Base-by-base conservation (phyloP, 2,113 vertebrate species). In the Thermophis baileyi region DNA sequence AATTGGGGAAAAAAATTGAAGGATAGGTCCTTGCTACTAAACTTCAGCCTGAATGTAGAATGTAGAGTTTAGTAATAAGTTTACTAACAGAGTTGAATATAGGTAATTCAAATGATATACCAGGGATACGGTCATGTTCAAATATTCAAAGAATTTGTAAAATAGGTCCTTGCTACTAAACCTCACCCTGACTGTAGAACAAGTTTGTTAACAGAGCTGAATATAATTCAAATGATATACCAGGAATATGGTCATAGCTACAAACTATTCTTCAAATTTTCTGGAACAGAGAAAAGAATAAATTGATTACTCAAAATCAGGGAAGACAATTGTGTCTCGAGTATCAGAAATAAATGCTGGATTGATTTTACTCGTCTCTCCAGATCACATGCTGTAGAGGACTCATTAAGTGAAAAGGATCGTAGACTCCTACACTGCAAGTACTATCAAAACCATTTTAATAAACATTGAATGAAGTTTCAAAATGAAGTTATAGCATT, bases 401-500 rank as follows among this genome's bases (percentile, higher is more conserved):
- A 14, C 35, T 57, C 20, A 44, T 27, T 46, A n/a, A 30, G 49
- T 90, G 12, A 18, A 69, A 47, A n/a, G 25, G 49, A 69, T 69
- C 46, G 49, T 4, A 94, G 93, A 95, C 87, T 57, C 92, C 89
- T 87, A 57, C 50, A 50, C 11, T 63, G 24, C 25, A 90, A 88
- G 88, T 89, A 88, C 93, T 93, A 93, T 92, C 90, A 87, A 89
- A 86, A 57, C 14, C 14, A 1, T 22, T 91, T 46, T 51, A 40
- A 18, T 89, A 93, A 94, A 93, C 93, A 92, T 91, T 90, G 93
- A 91, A 93, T 90, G 18, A 89, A 57, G 55, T 57, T 25, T 57
- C 24, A 25, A 25, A 57, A 57, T 57, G 22, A 57, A 9, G 55
- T 57, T 57, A 57, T 25, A 57, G 24, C 24, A 18, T 57, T 57